These are phyloP conservation scores for Eulithis testata DNA, from an alignment of 2,888 invertebrate genomes.

Conservation along the genomic window DNA sequence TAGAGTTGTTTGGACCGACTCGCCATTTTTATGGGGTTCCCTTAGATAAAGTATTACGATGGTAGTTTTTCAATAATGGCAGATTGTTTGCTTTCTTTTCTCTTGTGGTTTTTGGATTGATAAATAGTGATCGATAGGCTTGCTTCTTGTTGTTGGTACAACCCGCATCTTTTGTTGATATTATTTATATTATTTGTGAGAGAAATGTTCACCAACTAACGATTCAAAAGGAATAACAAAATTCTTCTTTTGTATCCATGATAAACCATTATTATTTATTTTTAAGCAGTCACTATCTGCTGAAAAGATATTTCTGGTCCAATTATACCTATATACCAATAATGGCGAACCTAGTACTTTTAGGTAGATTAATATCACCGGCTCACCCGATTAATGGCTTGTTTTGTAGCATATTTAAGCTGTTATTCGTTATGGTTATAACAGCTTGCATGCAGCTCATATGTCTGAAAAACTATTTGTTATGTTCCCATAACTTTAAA, in stretches of 20 bases:
- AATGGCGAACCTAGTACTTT: too few relatives aligned
- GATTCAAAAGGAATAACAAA: background rate
- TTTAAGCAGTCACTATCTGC: too few relatives aligned
- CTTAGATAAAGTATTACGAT: constrained; percentile 51
- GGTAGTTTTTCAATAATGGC: constrained; percentile 47
- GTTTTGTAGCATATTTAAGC: too few relatives aligned
- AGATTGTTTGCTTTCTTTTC: constrained; percentile 45
- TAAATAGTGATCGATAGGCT: constrained; percentile 40
- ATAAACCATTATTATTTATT: too few relatives aligned
- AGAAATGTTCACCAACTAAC: background rate
- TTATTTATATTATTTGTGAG: constrained; percentile 9
- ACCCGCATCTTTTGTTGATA: constrained; percentile 13
- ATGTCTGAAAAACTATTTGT: background rate
- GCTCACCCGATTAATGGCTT: too few relatives aligned
- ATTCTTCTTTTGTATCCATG: too few relatives aligned
- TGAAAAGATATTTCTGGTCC: too few relatives aligned
- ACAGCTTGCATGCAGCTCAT: too few relatives aligned
- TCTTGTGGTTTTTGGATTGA: constrained; percentile 44
- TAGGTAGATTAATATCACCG: too few relatives aligned
- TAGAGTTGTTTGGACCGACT: constrained; percentile 64
- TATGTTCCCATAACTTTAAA: background rate
- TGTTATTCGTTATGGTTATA: too few relatives aligned
- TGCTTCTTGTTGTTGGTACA: constrained; percentile 29
- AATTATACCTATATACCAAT: too few relatives aligned
- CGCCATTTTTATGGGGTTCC: constrained; percentile 59